Evolutionary conservation across 2,888 invertebrate genomes (phyloP), one percentile per base, ranked within the genome.

Genomic region (Limnephilus lunatus): DNA sequence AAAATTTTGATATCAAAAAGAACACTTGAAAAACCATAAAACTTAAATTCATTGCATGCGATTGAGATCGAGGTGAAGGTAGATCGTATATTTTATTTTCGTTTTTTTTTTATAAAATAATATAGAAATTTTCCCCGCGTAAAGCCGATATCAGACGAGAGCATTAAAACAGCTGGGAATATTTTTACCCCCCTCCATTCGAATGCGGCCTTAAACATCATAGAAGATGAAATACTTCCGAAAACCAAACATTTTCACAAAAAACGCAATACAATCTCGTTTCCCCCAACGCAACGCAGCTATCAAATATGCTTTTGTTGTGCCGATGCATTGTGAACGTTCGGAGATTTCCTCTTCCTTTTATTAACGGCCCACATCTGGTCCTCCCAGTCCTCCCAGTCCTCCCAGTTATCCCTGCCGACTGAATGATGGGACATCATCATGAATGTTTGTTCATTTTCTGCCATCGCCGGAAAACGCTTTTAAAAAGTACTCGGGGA

Each of bases 221-320:
- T 68, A 68, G 25, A 68, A 68, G 68, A 68, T 68, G 68, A 68
- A 68, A 68, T 68, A 68, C 25, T 68, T 68, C 44, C 44, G 12
- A 85, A 85, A 85, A 85, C 85, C 85, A 85, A 85, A 85, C 85
- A 31, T 15, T 82, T 82, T 82, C 30, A 31, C 30, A 4, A 31
- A 82, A 82, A 82, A 82, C 32, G 82, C 48, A 82, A 82, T 32
- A 31, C 85, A 85, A 86, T 86, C 85, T n/a, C n/a, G n/a, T 30
- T 86, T 44, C 85, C 35, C 85, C 85, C 85, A 30, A 35, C 85
- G 85, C 89, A 86, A 48, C 87, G 44, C 86, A 44, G 90, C 90
- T 91, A 92, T 93, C 92, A 92, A 92, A 90, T 91, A 91, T 92
- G 88, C 93, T 93, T 92, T 93, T 93, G 92, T 93, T 93, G 88